phyloP scores from a whole-genome alignment of 2,888 invertebrate species.

The Drosophila demipolita region DNA sequence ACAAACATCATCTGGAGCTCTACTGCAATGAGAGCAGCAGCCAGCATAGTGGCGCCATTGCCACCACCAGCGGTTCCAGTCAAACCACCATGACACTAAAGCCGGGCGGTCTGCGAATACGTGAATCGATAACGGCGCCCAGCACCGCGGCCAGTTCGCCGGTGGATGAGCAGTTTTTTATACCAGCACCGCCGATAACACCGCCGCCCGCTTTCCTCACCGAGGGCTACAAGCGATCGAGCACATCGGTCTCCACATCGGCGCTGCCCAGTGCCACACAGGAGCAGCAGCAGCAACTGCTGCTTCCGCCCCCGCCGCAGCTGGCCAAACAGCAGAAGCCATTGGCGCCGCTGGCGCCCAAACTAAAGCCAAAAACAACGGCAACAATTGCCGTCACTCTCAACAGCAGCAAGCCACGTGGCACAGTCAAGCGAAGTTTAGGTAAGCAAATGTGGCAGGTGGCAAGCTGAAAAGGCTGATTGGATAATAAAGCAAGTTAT shows the following conservation, averaged over 20 bases:
- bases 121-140: conserved; percentile 73
- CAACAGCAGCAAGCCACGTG: conserved; percentile 71
- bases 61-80: conserved; percentile 12
- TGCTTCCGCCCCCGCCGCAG: conserved; percentile 23
- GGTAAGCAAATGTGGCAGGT: conserved; percentile 60
- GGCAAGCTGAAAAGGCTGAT: not conserved
- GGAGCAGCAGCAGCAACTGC: conserved; percentile 28
- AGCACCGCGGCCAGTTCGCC: conserved; percentile 79
- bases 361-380: conserved; percentile 69
- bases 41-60: not conserved
- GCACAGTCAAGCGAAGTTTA: conserved; percentile 76
- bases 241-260: conserved; percentile 79
- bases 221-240: conserved; percentile 86
- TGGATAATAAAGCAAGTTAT: not conserved
- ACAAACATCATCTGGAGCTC: conserved; percentile 87
- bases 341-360: conserved; percentile 45
- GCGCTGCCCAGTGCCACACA: conserved; percentile 65
- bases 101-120: conserved; percentile 56
- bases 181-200: conserved; percentile 88
- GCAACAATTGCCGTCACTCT: conserved; percentile 73
- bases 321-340: conserved; percentile 47
- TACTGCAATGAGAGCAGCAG: conserved; percentile 81
- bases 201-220: conserved; percentile 89
- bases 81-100: conserved; percentile 48
- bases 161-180: conserved; percentile 76